phyloP scores from a whole-genome alignment of 2,797 vertebrate species.

The Macropus fuliginosus region DNA sequence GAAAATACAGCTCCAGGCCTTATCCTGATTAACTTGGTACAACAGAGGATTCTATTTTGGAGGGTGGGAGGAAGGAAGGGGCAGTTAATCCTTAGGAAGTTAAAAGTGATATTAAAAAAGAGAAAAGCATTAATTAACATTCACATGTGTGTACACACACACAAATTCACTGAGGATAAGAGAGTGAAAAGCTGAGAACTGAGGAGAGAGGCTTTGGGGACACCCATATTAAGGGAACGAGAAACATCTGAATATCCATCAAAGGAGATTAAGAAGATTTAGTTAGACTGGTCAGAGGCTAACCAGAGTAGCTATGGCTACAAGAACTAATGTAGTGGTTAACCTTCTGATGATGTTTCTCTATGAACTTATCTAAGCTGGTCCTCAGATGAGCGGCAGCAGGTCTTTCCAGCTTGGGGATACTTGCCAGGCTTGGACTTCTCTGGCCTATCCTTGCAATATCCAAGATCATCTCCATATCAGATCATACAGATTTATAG shows the following conservation, averaged over 20 bases:
- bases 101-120: background rate
- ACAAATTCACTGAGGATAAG: too few species aligned
- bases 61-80: background rate
- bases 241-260: background rate
- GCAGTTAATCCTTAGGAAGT: background rate
- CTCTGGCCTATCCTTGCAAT: background rate
- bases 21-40: background rate
- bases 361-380: background rate
- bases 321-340: background rate
- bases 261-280: background rate
- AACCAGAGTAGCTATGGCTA: background rate
- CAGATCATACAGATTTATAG: background rate
- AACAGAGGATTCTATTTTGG: background rate
- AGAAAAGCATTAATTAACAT: background rate
- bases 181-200: too few species aligned
- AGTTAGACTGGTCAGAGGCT: background rate
- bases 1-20: background rate
- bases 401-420: background rate
- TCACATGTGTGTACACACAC: too few species aligned
- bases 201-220: too few species aligned
- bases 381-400: background rate
- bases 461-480: background rate
- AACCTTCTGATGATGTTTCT: background rate
- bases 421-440: background rate
- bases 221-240: background rate